Base-by-base conservation (phyloP, 2,797 vertebrate species). In the Gymnoscopelus microlampas region DNA sequence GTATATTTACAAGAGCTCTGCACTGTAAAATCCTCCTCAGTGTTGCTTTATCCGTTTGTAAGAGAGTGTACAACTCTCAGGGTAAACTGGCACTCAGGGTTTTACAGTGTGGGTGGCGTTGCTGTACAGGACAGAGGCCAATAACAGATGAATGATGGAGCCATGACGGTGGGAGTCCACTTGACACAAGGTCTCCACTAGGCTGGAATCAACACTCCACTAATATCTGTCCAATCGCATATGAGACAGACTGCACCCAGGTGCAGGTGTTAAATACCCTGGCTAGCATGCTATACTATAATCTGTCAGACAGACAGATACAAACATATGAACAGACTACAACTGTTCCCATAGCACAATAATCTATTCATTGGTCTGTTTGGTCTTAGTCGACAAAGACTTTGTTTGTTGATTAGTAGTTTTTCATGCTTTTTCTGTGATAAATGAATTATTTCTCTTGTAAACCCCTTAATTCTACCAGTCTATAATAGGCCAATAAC, bases 151-250 rank as follows among this genome's bases (percentile, higher is more conserved):
- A 90, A 79, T 84, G 89, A 91, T 89, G 88, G 90, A 90, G 86
- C 77, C 82, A 73, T 49, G 74, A 67, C 89, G 86, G 87, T 82
- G 68, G 89, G 91, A 88, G 82, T 84, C 88, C 87, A 90, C 88
- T 92, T 91, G 88, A 90, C 86, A 85, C 79, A 54, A 65, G 71
- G 85, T 83, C 88, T 86, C 76, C 64, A 59, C 85, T 59, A 74
- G 86, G 80, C 86, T 84, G 88, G 87, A 19, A 90, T 88, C 88
- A 91, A 90, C 90, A 87, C 59, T 54, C 78, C 77, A 81, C 83
- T 87, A 85, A 89, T 87, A 84, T 84, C 75, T 85, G 75, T 85
- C 86, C 78, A 77, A 76, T 79, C 76, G 78, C 58, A 65, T 71
- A 53, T 56, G 54, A 55, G 54, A 69, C 70, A 63, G 71, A 78